A percentile compares a stretch with the other conserved stretches of the same genome.
Conservation (phyloP, 2,113 vertebrate genomes). For the Antechinus stuartii region DNA sequence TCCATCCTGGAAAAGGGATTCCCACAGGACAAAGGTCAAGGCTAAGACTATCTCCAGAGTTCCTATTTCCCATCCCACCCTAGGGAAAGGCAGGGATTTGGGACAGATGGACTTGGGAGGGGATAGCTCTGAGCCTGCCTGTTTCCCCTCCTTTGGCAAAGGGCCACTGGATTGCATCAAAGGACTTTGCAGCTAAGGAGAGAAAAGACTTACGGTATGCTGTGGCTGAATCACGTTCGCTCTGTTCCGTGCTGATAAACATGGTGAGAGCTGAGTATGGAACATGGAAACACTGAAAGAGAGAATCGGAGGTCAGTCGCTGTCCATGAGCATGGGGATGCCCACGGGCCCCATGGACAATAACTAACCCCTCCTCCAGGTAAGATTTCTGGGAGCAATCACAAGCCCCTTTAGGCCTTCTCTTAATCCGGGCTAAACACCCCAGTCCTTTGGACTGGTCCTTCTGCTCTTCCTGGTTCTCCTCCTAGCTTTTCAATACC, state of each 20-base stretch:
- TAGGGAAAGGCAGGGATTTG: neutral
- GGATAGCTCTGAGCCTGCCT: neutral
- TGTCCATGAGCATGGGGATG: neutral
- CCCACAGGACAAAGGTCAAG: neutral
- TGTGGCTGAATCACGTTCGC: slow-evolving; percentile 95
- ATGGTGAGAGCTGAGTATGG: slow-evolving; percentile 98
- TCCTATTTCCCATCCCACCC: neutral
- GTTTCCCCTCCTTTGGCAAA: neutral
- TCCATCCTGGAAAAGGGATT: neutral
- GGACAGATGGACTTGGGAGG: neutral
- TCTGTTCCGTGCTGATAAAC: slow-evolving; percentile 97
- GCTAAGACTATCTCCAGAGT: neutral
- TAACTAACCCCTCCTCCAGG: neutral
- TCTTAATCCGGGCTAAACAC: neutral
- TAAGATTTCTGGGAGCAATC: neutral
- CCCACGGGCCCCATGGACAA: neutral
- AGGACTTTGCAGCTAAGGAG: neutral
- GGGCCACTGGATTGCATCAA: neutral
- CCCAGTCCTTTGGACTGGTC: neutral
- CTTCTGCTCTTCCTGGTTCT: neutral
- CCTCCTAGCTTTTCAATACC: neutral
- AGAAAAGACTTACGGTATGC: slow-evolving; percentile 91
- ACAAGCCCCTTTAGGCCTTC: slow-evolving; percentile 15
- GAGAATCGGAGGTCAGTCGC: slow-evolving; percentile 44
- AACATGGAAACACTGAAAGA: slow-evolving; percentile 95